Percentiles rank a stretch among this genome's conserved stretches.
Evolutionary conservation across 2,113 vertebrate species (phyloP).

Genomic region (Setophaga petechia): DNA sequence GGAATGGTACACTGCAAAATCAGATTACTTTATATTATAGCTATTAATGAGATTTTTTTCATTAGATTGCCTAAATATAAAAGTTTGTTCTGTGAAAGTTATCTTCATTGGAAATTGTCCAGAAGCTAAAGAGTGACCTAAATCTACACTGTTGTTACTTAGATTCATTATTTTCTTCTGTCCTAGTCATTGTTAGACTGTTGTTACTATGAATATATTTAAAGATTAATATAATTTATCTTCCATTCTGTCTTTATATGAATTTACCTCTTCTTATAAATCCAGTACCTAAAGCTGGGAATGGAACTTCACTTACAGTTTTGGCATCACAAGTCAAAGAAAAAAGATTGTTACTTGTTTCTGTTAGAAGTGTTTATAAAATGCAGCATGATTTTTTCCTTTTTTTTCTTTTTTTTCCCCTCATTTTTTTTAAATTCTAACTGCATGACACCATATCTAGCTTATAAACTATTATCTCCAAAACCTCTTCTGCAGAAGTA

Average conservation of each 20-base stretch:
- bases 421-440: neutral
- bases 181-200: neutral
- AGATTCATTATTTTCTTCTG: neutral
- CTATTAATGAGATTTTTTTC: neutral
- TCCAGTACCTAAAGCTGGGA: neutral
- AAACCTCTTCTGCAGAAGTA: neutral
- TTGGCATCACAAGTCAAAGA: neutral
- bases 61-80: neutral
- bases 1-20: neutral
- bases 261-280: neutral
- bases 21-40: neutral
- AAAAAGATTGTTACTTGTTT: neutral
- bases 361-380: neutral
- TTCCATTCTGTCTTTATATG: neutral
- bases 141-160: neutral
- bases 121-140: neutral
- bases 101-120: neutral
- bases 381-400: neutral
- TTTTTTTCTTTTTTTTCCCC: rapidly evolving
- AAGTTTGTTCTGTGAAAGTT: neutral
- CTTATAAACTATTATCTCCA: neutral
- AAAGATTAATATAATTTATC: neutral
- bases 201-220: neutral
- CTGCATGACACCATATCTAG: neutral
- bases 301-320: neutral